Evolutionary conservation across 2,888 invertebrate species (phyloP), one percentile per base, ranked within the genome.

Genomic region (Drosophila kuntzei): DNA sequence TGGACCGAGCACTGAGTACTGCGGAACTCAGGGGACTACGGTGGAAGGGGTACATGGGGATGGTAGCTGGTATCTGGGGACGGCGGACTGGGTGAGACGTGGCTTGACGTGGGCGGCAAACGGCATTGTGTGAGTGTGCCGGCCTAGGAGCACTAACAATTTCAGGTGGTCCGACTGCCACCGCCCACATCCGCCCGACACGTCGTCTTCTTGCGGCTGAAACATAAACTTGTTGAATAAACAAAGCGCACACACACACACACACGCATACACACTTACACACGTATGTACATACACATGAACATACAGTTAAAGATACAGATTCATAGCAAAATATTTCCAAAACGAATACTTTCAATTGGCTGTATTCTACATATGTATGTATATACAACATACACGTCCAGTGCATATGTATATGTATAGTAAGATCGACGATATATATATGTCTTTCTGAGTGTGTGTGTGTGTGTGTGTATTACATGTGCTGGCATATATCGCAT

Each of bases 201-300:
- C 64, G 49, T 25, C 50, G 47, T 32, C 25, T 18, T 20, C 34
- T 36, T 50, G 64, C 66, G 75, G 49, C 87, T 84, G 84, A 89
- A 85, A 85, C 72, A 89, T 85, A 85, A 89, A 85, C 84, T 85
- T 87, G 62, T 74, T 72, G 70, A 80, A 77, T 79, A 70, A 79
- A 77, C 73, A 76, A 76, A 77, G 46, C 37, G 20, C 57, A 46
- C 46, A 46, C 57, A 39, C 66, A 63, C 51, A 60, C 51, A 47
- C 50, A 63, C 37, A 61, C 37, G 51, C 6, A 27, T 32, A 20
- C 46, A 51, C 18, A 47, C 34, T 39, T 39, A 58, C 39, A 41
- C 43, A 54, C 25, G 43, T 2, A 18, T 9, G 44, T 18, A 46
- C 5, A 44, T 5, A 50, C 16, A 58, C 1, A 29, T 29, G 29